Evolutionary conservation across 2,113 vertebrate genomes (phyloP), one percentile per base, ranked within the genome.

Genomic region (Amazona guildingii): DNA sequence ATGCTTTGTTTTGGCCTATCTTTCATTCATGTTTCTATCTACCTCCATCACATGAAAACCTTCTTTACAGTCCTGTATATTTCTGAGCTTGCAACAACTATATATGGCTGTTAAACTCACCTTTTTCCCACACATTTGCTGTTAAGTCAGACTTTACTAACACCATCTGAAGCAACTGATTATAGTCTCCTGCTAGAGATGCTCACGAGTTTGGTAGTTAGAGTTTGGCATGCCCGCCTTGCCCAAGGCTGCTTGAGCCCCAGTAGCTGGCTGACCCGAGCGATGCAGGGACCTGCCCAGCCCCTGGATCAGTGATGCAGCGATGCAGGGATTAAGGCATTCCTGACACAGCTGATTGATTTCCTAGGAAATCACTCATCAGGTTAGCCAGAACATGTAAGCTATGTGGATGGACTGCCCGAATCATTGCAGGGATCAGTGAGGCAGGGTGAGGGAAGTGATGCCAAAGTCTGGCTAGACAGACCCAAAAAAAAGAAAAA

Each of bases 401-500:
- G 9, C 31, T 39, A 2, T 12, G 8, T 55, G 75, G 69, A 84
- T 2, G 7, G 27, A 35, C 52, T 64, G 48, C 57, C 44, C 27
- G 31, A 55, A 74, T 33, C 5, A 1, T 44, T 63, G 48, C 21
- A 49, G 55, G 62, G 37, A 91, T 82, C 64, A 91, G 31, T 3
- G 2, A 54, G 74, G 64, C 37, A 37, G 67, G 62, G 52, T 76
- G 76, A 64, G 59, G 85, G 39, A 91, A 88, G 77, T 88, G 88
- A 64, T 68, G 77, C 55, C 82, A 20, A 94, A 86, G 13, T 70
- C 70, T 91, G 91, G 69, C 88, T 51, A 94, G 94, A 94, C 86
- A 78, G 82, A 76, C 37, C 16, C 69, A 28, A 74, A 78, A 77
- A 77, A 81, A 82, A 80, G 8, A 8, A 79, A 91, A 86, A 54